Evolutionary conservation across 2,113 vertebrate genomes (phyloP).

Genomic region (Gallinago jamesoni): DNA sequence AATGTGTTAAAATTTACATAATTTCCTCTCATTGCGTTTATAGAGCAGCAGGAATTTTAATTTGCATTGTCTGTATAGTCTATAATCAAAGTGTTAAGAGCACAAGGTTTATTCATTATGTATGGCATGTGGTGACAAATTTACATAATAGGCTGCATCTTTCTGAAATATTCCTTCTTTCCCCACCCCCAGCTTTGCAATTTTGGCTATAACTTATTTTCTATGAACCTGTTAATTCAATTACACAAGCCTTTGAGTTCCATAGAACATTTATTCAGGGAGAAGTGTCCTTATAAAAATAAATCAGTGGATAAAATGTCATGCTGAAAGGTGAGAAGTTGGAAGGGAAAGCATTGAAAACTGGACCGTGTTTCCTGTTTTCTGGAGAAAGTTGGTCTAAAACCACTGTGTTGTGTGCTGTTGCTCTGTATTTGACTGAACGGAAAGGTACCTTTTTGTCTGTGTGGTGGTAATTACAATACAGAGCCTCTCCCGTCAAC

Average conservation of each 20-base stretch:
- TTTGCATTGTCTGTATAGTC: slow-evolving; percentile 73
- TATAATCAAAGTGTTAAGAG: slow-evolving; percentile 75
- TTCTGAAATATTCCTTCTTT: slow-evolving; percentile 13
- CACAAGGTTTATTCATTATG: slow-evolving; percentile 67
- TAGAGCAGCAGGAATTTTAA: slow-evolving; percentile 67
- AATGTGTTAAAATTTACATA: slow-evolving; percentile 66
- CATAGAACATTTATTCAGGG: neutral
- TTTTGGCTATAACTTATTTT: neutral
- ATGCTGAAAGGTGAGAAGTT: neutral
- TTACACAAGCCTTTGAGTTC: neutral
- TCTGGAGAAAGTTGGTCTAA: neutral
- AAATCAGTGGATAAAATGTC: neutral
- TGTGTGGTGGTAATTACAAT: neutral
- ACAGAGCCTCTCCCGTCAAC: neutral
- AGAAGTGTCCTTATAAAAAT: neutral
- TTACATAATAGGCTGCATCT: slow-evolving; percentile 55
- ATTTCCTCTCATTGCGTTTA: slow-evolving; percentile 55
- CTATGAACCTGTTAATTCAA: slow-evolving; percentile 11
- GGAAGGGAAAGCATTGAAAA: neutral
- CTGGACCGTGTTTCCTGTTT: slow-evolving; percentile 11
- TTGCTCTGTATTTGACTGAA: neutral
- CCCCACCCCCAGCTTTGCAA: neutral
- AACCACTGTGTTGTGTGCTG: neutral
- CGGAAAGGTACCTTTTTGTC: neutral
- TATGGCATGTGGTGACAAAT: slow-evolving; percentile 54